Percentiles rank a stretch among this genome's conserved stretches.
These are phyloP conservation scores for Neogale vison DNA, from an alignment of 2,113 vertebrate species.

Conservation along the genomic window DNA sequence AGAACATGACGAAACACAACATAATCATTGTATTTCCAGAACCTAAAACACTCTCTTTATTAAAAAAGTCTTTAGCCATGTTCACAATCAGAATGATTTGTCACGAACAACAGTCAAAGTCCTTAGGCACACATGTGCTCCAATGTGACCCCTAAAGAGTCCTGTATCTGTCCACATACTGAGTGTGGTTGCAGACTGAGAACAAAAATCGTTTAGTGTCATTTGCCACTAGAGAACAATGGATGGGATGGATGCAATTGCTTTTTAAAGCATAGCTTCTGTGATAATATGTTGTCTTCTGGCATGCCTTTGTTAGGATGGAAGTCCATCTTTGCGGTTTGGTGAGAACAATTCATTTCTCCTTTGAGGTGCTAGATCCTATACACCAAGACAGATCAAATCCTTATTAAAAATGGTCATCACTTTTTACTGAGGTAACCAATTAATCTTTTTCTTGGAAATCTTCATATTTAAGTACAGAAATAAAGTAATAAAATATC, in stretches of 20 bases:
- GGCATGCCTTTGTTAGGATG: not conserved
- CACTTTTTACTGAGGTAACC: not conserved
- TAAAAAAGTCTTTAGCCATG: not conserved
- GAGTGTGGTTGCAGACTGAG: not conserved
- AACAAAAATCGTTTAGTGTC: not conserved
- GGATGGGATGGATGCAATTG: not conserved
- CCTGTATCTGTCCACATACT: not conserved
- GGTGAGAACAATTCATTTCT: not conserved
- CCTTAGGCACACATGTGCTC: not conserved
- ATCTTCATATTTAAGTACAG: not conserved
- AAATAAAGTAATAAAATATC: not conserved
- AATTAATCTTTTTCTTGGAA: constrained; percentile 29
- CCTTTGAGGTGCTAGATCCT: not conserved
- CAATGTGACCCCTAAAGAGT: not conserved
- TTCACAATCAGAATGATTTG: not conserved
- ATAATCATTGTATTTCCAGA: constrained; percentile 40
- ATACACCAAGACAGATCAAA: constrained; percentile 47
- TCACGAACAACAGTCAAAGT: not conserved
- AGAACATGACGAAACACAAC: constrained; percentile 28
- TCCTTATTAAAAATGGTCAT: not conserved
- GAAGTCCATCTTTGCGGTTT: not conserved
- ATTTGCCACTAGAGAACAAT: not conserved
- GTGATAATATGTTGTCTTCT: not conserved
- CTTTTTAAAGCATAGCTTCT: not conserved
- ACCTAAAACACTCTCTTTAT: constrained; percentile 27